Percentiles rank a stretch among this genome's conserved stretches.
Evolutionary conservation across 2,113 vertebrate genomes (phyloP).

Genomic region (Marcusenius ussheri): DNA sequence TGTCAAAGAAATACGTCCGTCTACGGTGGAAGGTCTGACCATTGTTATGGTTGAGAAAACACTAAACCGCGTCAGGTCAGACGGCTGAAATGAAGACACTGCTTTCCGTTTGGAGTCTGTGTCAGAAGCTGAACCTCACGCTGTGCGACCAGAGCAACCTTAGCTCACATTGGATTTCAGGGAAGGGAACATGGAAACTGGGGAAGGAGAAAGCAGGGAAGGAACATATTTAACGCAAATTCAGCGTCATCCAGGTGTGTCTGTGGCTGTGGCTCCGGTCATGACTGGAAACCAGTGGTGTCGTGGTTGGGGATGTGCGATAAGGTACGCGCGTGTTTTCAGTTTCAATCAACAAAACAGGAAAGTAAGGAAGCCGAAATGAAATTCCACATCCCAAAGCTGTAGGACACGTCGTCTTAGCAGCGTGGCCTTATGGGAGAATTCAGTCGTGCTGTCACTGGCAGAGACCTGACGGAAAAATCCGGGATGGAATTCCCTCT

Average conservation of each 20-base stretch:
- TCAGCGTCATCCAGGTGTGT: not conserved
- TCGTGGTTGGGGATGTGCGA: not conserved
- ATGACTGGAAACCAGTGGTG: not conserved
- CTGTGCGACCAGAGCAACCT: not conserved
- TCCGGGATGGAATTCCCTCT: not conserved
- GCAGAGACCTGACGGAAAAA: not conserved
- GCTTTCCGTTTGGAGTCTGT: not conserved
- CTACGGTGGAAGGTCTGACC: constrained; percentile 22
- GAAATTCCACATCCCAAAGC: not conserved
- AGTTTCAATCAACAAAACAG: not conserved
- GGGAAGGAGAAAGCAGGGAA: not conserved
- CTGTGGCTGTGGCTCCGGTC: not conserved
- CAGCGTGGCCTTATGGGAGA: not conserved
- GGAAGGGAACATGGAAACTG: not conserved
- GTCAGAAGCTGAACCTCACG: not conserved
- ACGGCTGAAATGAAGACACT: not conserved
- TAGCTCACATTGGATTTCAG: not conserved
- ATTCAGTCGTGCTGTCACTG: not conserved
- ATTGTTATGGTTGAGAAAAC: constrained; percentile 21
- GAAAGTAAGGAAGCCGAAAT: not conserved
- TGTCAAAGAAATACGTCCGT: constrained; percentile 27
- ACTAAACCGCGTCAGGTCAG: not conserved
- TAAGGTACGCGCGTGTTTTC: not conserved
- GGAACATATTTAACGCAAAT: not conserved
- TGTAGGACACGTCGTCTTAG: not conserved